Percentiles rank a stretch among this genome's conserved stretches.
phyloP scores from a whole-genome alignment of 2,113 vertebrate species.

The Seriola aureovittata region DNA sequence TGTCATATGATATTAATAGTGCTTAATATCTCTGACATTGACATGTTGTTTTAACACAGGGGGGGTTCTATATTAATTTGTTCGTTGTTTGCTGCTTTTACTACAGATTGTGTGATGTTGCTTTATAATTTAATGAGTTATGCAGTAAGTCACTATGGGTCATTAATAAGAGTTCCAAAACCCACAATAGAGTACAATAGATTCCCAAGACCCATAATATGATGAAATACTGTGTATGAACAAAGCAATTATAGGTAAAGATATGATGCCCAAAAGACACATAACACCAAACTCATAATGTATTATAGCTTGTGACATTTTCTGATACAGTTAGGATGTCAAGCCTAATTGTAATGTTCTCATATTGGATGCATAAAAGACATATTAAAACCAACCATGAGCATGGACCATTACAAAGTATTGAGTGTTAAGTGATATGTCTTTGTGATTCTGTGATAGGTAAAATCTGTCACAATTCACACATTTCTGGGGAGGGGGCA shows the following conservation, averaged over 20 bases:
- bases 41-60: not conserved
- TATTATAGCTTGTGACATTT: not conserved
- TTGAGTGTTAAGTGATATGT: not conserved
- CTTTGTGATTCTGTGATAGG: not conserved
- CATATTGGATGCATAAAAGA: not conserved
- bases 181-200: not conserved
- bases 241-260: not conserved
- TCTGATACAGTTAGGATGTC: not conserved
- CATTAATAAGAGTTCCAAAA: not conserved
- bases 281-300: constrained; percentile 12
- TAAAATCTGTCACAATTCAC: constrained; percentile 11
- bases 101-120: not conserved
- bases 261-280: not conserved
- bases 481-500: constrained; percentile 8
- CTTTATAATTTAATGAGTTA: constrained; percentile 2
- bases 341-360: not conserved
- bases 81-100: not conserved
- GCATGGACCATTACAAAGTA: not conserved
- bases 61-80: not conserved
- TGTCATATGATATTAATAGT: constrained; percentile 15
- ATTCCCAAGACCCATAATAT: not conserved
- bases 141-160: not conserved
- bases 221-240: not conserved
- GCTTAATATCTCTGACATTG: constrained; percentile 7
- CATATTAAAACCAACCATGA: not conserved